These are phyloP conservation scores for Cheirogaleus major DNA, from an alignment of 2,797 vertebrate species.

Conservation along the genomic window DNA sequence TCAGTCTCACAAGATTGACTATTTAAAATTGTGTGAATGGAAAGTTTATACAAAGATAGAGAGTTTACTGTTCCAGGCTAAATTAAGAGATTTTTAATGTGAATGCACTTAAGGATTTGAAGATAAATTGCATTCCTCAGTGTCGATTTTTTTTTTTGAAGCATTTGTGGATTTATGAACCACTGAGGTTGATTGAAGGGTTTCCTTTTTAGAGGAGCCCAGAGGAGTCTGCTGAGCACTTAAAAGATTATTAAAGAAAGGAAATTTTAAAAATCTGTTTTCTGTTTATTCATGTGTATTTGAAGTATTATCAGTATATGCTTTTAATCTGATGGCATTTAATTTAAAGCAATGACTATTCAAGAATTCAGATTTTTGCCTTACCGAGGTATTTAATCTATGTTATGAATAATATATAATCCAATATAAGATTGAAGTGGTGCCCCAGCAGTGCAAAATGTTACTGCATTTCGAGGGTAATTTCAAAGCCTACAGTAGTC, in stretches of 20 bases:
- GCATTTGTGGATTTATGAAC: neutral
- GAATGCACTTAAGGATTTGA: neutral
- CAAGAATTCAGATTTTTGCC: neutral
- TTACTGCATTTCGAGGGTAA: neutral
- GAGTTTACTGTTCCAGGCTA: neutral
- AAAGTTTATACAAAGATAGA: neutral
- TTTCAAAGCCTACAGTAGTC: neutral
- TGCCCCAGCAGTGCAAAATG: neutral
- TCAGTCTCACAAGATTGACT: neutral
- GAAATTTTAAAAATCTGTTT: neutral
- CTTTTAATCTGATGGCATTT: neutral
- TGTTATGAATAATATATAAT: neutral
- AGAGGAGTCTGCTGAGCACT: neutral
- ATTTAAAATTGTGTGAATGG: neutral
- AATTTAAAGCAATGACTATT: neutral
- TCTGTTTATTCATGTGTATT: neutral
- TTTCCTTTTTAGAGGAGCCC: neutral
- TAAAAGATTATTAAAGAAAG: neutral
- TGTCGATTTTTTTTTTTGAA: neutral
- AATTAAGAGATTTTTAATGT: neutral
- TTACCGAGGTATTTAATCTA: neutral
- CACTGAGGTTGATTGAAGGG: neutral
- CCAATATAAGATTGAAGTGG: neutral
- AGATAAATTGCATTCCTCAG: neutral
- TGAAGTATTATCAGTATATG: neutral